These are phyloP conservation scores for Lepidurus arcticus DNA, from an alignment of 1,140 invertebrate species.

Conservation along the genomic window DNA sequence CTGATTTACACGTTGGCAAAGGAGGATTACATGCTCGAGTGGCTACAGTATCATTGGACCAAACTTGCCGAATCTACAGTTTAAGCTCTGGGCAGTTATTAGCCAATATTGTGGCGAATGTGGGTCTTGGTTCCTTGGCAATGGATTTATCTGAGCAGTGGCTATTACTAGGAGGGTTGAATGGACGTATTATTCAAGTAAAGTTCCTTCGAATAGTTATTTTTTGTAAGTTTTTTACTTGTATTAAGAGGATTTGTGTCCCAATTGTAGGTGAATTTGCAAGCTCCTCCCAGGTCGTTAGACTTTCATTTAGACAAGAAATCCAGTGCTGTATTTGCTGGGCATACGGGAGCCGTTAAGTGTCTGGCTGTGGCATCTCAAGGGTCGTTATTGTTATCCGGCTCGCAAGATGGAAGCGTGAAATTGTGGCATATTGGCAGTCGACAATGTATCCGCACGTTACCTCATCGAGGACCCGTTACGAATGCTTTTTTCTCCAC, in stretches of 20 bases:
- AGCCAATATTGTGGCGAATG: constrained; percentile 25
- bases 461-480: constrained; percentile 64
- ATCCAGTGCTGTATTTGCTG: constrained; percentile 47
- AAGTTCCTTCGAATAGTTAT: background rate
- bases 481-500: constrained; percentile 60
- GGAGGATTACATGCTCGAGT: constrained; percentile 58
- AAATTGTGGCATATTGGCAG: constrained; percentile 73
- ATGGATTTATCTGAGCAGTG: constrained; percentile 9
- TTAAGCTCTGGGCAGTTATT: constrained; percentile 59
- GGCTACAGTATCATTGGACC: constrained; percentile 69
- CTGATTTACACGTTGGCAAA: constrained; percentile 56
- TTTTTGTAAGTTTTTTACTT: background rate
- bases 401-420: constrained; percentile 63
- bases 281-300: background rate
- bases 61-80: constrained; percentile 75
- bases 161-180: background rate
- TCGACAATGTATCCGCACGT: constrained; percentile 59
- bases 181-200: constrained; percentile 13
- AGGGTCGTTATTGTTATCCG: constrained; percentile 62
- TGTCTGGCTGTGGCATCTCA: constrained; percentile 64
- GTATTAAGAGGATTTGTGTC: background rate
- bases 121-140: background rate
- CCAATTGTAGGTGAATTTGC: background rate
- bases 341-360: constrained; percentile 61
- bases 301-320: constrained; percentile 36